Evolutionary conservation across 35 echinoderm and acorn worm genomes (phyloP), one percentile per base, ranked within the genome.

Genomic region (Ptychodera flava): DNA sequence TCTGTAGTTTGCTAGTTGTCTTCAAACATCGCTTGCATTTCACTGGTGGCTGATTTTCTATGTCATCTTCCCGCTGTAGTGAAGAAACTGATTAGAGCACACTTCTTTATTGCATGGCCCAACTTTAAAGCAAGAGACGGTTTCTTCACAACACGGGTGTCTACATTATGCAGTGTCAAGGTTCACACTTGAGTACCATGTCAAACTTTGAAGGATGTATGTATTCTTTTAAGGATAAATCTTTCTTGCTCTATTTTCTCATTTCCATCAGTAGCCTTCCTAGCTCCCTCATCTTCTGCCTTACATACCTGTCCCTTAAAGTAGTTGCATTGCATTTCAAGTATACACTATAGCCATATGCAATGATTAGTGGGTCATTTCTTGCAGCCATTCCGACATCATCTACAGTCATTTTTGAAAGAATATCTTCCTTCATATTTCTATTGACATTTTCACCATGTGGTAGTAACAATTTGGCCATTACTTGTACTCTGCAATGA

Each of bases 231-330:
- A 86, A 77, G 30, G 16, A 78, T 78, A 78, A 27, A 16, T 78
- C 28, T 28, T 75, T 78, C 30, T 33, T 33, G 79, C 79, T 28
- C 31, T 32, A 31, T 31, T 86, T 35, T 34, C 32, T 31, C 35
- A 86, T 78, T 16, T 32, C 30, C 35, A 31, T 29, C 79, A 93
- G 37, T 16, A 90, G 78, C 0, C 88, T 77, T 15, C 82, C 87
- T 38, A 90, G 31, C 36, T 93, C 91, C 77, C 91, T 93, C 88
- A 93, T 83, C 78, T 93, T 93, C 35, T 86, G 83, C 33, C 88
- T 87, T 31, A 93, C 80, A 77, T 93, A 89, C 38, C 89, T 78
- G 31, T 79, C 76, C 75, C 81, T 34, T 35, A 89, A 77, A 16
- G 80, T 16, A 34, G 89, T 52, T 27, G 33, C 34, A 31, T 78